Base-by-base conservation (phyloP, 2,797 vertebrate species). In the Xenentodon cancila region DNA sequence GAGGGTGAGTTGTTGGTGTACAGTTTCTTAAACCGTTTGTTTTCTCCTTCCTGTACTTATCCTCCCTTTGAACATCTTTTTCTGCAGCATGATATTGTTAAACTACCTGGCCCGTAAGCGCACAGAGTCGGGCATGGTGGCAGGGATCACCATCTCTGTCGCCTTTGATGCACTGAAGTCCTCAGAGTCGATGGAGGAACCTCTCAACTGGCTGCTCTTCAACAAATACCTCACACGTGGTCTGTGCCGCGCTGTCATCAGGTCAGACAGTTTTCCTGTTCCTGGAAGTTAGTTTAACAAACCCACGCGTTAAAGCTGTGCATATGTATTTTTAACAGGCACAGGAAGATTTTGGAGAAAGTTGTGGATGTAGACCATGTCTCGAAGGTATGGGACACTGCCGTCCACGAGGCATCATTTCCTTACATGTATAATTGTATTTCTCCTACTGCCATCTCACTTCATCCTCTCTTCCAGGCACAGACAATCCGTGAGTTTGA, bases 171-270 rank as follows among this genome's bases (percentile, higher is more conserved):
- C 93, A 0, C 66, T 73, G 9, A 91, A 93, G 77, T 94, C 91
- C 0, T 86, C 75, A 0, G 19, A 3, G 12, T 95, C 94, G 0
- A 88, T 95, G 87, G 95, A 96, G 70, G 84, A 86, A 40, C 94
- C 94, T 0, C 90, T 96, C 82, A 95, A 96, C 87, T 86, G 81
- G 61, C 70, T 94, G 57, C 89, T 96, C 44, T 97, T 97, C 78
- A 96, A 94, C 75, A 88, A 71, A 50, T 80, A 71, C 65, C 91
- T 96, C 60, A 86, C 93, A 0, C 69, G 0, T 0, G 81, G 34
- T 58, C 82, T 97, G 62, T 85, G 93, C 37, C 54, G 32, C 0
- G 54, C 86, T 16, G 79, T 94, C 40, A 75, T 6, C 63, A 91
- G 89, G 93, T 93, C 6, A 60, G 75, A 78, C 1, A 4, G 3